phyloP scores from a whole-genome alignment of 2,113 vertebrate genomes.

The Carlito syrichta region DNA sequence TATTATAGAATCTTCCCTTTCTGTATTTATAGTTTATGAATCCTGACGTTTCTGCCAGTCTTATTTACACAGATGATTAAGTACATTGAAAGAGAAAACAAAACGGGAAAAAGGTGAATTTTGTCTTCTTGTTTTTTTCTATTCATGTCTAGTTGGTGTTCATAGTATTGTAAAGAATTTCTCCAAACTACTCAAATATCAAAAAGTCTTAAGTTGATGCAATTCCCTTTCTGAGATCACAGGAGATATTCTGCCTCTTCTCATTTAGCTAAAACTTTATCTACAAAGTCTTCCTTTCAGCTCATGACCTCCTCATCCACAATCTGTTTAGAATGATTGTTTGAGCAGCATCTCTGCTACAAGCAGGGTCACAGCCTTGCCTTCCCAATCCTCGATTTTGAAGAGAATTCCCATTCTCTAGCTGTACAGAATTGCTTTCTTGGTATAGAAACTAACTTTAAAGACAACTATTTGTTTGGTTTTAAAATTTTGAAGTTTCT shows the following conservation, averaged over 20 bases:
- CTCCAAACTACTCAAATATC: constrained; percentile 44
- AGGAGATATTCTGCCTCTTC: constrained; percentile 24
- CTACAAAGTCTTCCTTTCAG: constrained; percentile 54
- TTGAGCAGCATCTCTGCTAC: constrained; percentile 21
- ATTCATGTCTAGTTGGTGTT: not conserved
- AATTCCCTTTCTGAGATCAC: constrained; percentile 48
- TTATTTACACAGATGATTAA: constrained; percentile 23
- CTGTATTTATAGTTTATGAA: not conserved
- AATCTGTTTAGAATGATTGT: constrained; percentile 30
- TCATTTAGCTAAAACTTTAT: constrained; percentile 52
- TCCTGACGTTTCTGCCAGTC: not conserved
- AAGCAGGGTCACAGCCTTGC: constrained; percentile 19
- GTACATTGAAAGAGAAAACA: not conserved
- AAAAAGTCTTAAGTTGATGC: constrained; percentile 16
- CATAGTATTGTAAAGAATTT: constrained; percentile 27
- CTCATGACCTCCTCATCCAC: constrained; percentile 36
- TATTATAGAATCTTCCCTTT: not conserved
- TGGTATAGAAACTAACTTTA: not conserved
- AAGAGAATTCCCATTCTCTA: constrained; percentile 23
- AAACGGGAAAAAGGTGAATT: not conserved
- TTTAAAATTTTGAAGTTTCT: constrained; percentile 2
- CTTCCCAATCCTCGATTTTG: not conserved
- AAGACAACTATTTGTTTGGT: not conserved
- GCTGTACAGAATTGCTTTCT: not conserved
- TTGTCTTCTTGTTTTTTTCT: not conserved